Base-by-base conservation (phyloP, 2,888 invertebrate species). In the Schizaphis graminum region DNA sequence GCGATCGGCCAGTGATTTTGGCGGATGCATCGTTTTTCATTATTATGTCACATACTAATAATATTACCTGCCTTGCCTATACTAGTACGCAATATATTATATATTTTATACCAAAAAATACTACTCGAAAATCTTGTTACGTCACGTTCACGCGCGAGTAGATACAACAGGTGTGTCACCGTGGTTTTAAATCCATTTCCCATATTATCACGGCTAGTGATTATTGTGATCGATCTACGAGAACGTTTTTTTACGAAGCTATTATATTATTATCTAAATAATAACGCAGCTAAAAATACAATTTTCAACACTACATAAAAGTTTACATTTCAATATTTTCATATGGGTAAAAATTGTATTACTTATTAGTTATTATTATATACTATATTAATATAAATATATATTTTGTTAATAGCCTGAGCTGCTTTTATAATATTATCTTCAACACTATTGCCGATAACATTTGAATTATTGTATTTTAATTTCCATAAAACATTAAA, bases 11-110 rank as follows among this genome's bases (percentile, higher is more conserved):
- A 67, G n/a, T 67, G 67, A 67, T 67, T 67, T 67, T 16, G 67
- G n/a, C 16, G 67, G 8, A 7, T n/a, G 67, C 67, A 67, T 67
- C 67, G 67, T 67, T 67, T 67, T 67, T 67, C 67, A 67, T 67
- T 67, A 67, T n/a, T 67, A 67, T 67, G 67, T 67, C 67, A 67
- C n/a, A 67, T 67, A n/a, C n/a, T 67, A 67, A 67, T 67, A n/a
- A 67, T 67, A 67, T 67, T n/a, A 67, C 67, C 67, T 67, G 16
- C 16, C 67, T 57, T 57, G 26, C 8, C 57, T 7, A 26, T 67
- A n/a, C n/a, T n/a, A 67, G 10, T n/a, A 67, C n/a, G 16, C 67
- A 16, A 67, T 67, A n/a, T n/a, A 67, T 57, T 57, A 57, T 57
- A 57, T 57, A n/a, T n/a, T 67, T n/a, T 21, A 5, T 67, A 67